Conservation (phyloP, 2,113 vertebrate genomes). For the Nestor notabilis region DNA sequence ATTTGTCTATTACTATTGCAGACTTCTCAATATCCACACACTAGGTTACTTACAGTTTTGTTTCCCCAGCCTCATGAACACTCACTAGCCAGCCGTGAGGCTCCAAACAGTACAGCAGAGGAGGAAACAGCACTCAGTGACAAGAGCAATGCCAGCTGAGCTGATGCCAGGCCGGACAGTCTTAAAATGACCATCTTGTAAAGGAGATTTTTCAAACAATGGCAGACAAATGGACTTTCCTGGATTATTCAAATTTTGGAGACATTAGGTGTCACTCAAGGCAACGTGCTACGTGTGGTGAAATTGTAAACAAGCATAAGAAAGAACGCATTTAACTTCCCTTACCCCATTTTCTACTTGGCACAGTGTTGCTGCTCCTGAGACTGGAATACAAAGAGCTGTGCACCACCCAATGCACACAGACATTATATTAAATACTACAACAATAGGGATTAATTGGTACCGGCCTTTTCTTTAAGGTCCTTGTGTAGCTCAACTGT, state of each 20-base stretch:
- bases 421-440: background rate
- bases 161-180: background rate
- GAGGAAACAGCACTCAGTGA: background rate
- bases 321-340: background rate
- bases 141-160: background rate
- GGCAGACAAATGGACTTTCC: background rate
- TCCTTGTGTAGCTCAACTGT: background rate
- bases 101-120: background rate
- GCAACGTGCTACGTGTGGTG: background rate
- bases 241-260: background rate
- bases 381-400: background rate
- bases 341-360: background rate
- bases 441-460: background rate
- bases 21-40: background rate
- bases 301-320: background rate
- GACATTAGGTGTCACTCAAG: background rate
- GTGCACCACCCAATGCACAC: background rate
- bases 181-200: background rate
- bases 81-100: background rate
- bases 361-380: background rate
- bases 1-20: background rate
- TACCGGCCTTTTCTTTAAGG: background rate
- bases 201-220: background rate
- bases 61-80: background rate
- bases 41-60: background rate